These are phyloP conservation scores for Procambarus virginalis DNA, from an alignment of 1,140 invertebrate species.

Conservation along the genomic window DNA sequence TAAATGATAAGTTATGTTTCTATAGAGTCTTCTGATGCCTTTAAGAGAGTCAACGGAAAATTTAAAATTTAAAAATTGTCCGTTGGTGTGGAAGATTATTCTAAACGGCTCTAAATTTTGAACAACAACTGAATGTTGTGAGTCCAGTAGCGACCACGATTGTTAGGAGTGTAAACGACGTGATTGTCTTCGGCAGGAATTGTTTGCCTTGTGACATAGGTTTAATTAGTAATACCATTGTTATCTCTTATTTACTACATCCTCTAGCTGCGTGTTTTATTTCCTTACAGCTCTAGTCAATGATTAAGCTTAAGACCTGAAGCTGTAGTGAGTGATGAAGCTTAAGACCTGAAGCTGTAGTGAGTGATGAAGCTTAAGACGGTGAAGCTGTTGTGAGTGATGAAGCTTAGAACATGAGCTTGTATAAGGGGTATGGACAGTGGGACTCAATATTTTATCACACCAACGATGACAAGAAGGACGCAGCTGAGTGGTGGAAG, in stretches of 20 bases:
- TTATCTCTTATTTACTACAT: neutral
- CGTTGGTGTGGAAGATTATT: no score
- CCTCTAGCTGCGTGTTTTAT: neutral
- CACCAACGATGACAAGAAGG: conserved; percentile 11
- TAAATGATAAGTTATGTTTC: no score
- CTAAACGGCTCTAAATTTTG: no score
- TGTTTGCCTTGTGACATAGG: neutral
- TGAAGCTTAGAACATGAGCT: neutral
- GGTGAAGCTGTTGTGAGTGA: no score
- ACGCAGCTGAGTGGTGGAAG: conserved; percentile 22
- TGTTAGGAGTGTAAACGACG: neutral
- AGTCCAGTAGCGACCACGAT: no score
- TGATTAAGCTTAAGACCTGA: no score
- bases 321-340: neutral
- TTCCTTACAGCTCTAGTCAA: neutral
- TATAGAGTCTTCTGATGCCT: no score
- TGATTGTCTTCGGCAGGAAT: neutral
- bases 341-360: neutral
- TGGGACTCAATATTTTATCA: conserved; percentile 35
- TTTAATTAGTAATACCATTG: neutral
- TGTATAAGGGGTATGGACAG: neutral
- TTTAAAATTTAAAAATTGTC: no score
- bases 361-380: no score
- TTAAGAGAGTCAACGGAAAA: no score
- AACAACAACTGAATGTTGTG: no score